Conservation (phyloP, 2,888 invertebrate genomes). For the Teinopalpus imperialis region DNA sequence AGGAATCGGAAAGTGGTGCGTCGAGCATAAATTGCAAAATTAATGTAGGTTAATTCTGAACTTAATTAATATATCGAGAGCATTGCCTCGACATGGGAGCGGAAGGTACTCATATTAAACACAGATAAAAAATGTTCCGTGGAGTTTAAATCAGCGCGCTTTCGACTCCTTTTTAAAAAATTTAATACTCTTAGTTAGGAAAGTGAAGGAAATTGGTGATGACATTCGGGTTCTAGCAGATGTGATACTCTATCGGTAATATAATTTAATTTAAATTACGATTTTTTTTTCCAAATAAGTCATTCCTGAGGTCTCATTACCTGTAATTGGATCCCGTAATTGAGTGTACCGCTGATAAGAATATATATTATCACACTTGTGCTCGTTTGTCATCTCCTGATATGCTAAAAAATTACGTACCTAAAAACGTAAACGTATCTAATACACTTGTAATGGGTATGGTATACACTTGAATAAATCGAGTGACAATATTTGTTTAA, state of each 20-base stretch:
- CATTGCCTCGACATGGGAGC: slow-evolving; percentile 23
- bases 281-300: too few species aligned
- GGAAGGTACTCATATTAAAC: slow-evolving; percentile 23
- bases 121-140: slow-evolving; percentile 6
- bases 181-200: slow-evolving; percentile 8
- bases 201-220: slow-evolving; percentile 6
- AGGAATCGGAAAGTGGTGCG: slow-evolving; percentile 16
- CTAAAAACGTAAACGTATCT: too few species aligned
- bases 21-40: slow-evolving; percentile 23
- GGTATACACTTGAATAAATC: background rate
- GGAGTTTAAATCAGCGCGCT: slow-evolving; percentile 10
- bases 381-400: too few species aligned
- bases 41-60: slow-evolving; percentile 25
- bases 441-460: background rate
- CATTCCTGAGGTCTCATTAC: too few species aligned
- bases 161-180: slow-evolving; percentile 12
- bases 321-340: too few species aligned
- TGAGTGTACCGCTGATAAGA: too few species aligned
- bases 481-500: background rate
- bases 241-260: too few species aligned
- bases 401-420: too few species aligned
- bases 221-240: too few species aligned
- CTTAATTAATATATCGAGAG: slow-evolving; percentile 26
- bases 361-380: too few species aligned
- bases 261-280: too few species aligned